phyloP scores from a whole-genome alignment of 2,797 vertebrate genomes.

The Poliocrania exsul region DNA sequence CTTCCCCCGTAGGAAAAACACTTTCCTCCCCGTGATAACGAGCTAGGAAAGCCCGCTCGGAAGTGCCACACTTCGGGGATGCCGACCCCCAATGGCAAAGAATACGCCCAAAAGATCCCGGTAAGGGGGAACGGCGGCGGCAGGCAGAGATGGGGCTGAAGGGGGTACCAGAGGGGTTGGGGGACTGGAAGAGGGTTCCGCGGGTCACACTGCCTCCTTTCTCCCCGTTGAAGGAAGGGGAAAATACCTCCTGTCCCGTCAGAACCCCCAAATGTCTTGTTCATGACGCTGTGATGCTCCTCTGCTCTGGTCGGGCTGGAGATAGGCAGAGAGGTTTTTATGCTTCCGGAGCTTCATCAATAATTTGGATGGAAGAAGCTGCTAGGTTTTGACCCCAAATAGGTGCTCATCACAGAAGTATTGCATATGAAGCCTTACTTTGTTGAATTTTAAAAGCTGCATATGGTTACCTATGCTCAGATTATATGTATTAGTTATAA shows the following conservation, averaged over 20 bases:
- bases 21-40: conserved; percentile 78
- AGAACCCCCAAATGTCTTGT: neutral
- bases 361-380: neutral
- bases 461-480: neutral
- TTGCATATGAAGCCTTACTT: neutral
- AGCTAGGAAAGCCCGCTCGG: conserved; percentile 75
- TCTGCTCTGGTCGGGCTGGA: neutral
- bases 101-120: conserved; percentile 83
- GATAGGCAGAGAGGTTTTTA: neutral
- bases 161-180: fast-evolving
- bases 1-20: conserved; percentile 74
- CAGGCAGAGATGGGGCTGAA: neutral
- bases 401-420: neutral
- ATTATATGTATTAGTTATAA: neutral
- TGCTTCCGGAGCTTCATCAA: neutral
- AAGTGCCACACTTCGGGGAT: conserved; percentile 84
- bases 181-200: too few species aligned
- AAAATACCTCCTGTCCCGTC: neutral
- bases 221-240: neutral
- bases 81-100: conserved; percentile 84
- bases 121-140: conserved; percentile 52
- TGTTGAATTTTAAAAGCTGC: neutral
- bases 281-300: fast-evolving
- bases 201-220: neutral
- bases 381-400: neutral